A percentile compares a stretch with the other conserved stretches of the same genome.
Conservation (phyloP, 1,140 invertebrate species). For the Caenorhabditis brenneri region DNA sequence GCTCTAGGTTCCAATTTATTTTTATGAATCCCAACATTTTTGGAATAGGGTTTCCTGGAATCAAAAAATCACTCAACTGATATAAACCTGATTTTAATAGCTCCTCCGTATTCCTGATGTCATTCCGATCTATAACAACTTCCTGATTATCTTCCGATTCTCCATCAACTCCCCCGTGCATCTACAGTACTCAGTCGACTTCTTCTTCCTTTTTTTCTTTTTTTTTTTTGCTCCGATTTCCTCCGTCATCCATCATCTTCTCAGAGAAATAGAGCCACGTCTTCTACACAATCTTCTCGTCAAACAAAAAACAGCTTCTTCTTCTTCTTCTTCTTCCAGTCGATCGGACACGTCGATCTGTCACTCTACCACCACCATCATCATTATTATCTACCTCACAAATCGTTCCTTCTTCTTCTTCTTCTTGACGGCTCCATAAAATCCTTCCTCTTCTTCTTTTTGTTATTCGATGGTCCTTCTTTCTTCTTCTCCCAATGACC, state of each 20-base stretch:
- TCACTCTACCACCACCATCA: conserved; percentile 3
- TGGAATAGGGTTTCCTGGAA: too few relatives aligned
- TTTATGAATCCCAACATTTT: too few relatives aligned
- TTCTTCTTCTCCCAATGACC: not conserved
- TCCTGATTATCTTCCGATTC: too few relatives aligned
- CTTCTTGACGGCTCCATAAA: not conserved
- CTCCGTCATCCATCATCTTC: conserved; percentile 14
- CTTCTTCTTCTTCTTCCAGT: not conserved
- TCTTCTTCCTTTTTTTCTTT: not conserved
- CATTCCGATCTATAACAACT: too few relatives aligned
- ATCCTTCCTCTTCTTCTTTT: not conserved
- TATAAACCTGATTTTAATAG: too few relatives aligned
- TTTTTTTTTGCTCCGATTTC: not conserved
- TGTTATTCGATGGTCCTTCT: too few relatives aligned
- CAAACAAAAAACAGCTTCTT: not conserved
- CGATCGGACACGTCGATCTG: conserved; percentile 1
- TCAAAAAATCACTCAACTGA: too few relatives aligned
- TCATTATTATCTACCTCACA: conserved; percentile 41
- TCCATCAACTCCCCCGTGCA: not conserved
- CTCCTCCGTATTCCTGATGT: too few relatives aligned
- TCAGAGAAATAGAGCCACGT: too few relatives aligned
- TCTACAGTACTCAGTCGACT: not conserved
- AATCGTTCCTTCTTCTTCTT: conserved; percentile 18
- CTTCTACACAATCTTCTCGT: conserved; percentile 27
- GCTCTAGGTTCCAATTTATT: too few relatives aligned